Percentiles rank a stretch among this genome's conserved stretches.
phyloP scores from a whole-genome alignment of 2,113 vertebrate genomes.

The Perca schrenkii region DNA sequence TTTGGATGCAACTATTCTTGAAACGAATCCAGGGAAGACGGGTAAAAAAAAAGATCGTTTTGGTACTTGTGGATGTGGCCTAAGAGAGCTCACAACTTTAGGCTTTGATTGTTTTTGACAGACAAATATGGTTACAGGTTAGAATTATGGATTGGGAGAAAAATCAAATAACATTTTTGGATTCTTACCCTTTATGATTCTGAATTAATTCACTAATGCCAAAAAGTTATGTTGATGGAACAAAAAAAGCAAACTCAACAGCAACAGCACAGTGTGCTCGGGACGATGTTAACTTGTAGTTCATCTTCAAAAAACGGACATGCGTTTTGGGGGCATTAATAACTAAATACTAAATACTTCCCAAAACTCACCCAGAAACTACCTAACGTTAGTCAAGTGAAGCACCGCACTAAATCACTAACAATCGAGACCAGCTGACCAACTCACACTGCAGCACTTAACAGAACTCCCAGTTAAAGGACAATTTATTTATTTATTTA shows the following conservation, averaged over 20 bases:
- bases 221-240: background rate
- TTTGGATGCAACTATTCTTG: no score
- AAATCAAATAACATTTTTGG: background rate
- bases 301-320: no score
- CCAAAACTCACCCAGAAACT: no score
- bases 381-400: background rate
- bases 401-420: background rate
- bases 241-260: no score
- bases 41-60: no score
- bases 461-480: background rate
- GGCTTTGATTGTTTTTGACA: conserved; percentile 43
- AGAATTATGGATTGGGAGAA: background rate
- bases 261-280: no score
- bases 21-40: no score
- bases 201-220: background rate
- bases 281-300: no score
- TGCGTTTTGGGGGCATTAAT: no score
- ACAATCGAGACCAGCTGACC: background rate
- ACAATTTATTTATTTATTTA: no score
- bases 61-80: no score
- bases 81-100: conserved; percentile 14
- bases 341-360: no score
- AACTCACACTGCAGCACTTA: background rate
- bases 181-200: background rate
- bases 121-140: conserved; percentile 27